Evolutionary conservation across 2,797 vertebrate species (phyloP).

Genomic region (Tragopan temminckii): DNA sequence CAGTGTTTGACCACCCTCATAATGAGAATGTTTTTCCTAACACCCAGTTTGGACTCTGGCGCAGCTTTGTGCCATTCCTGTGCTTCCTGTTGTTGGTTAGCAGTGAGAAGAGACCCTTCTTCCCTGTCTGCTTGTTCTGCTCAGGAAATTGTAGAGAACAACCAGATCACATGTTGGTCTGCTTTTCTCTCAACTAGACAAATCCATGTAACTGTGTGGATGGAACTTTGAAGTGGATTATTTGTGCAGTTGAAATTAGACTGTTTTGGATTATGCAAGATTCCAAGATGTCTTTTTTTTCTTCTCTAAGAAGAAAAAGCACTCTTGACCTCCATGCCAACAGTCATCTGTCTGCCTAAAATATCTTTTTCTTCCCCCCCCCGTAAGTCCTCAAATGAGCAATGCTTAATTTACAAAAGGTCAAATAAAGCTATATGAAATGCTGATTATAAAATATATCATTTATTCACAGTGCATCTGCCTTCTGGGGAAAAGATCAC

Average conservation of each 20-base stretch:
- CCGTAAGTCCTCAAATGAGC: neutral
- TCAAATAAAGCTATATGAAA: neutral
- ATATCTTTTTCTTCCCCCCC: no score
- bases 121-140: neutral
- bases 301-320: neutral
- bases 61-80: neutral
- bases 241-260: neutral
- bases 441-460: neutral
- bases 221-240: neutral
- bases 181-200: neutral
- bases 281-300: neutral
- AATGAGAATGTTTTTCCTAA: neutral
- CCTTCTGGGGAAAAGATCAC: constrained; percentile 93
- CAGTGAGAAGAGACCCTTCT: neutral
- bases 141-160: neutral
- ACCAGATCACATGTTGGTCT: neutral
- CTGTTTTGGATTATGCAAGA: neutral
- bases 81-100: neutral
- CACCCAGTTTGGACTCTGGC: neutral
- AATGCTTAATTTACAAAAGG: neutral
- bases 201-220: accelerated
- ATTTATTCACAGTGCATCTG: constrained; percentile 82
- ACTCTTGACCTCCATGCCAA: neutral
- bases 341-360: neutral
- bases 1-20: neutral